Conservation (phyloP, 2,888 invertebrate genomes). For the Slavum lentiscoides region DNA sequence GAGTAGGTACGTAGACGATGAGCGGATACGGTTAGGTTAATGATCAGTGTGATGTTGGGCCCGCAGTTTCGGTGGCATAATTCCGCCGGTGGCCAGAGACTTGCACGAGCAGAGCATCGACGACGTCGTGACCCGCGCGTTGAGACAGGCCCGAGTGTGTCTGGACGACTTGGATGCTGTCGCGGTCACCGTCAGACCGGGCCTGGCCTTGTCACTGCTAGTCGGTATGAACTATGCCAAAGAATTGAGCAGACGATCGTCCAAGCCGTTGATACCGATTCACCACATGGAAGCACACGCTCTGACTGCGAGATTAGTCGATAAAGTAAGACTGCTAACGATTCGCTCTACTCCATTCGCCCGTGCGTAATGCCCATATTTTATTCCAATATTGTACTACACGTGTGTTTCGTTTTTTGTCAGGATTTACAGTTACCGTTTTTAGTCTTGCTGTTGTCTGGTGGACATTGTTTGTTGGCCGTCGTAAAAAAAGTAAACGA, state of each 20-base stretch:
- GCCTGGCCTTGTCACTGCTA: conserved; percentile 73
- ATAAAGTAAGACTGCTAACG: conserved; percentile 61
- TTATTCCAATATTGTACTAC: not conserved
- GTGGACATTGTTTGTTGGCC: conserved; percentile 86
- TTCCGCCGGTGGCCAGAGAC: conserved; percentile 82
- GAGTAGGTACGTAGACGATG: conserved; percentile 21
- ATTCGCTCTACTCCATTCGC: too few species aligned
- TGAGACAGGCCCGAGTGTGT: conserved; percentile 62
- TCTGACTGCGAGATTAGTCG: conserved; percentile 77
- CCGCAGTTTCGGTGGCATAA: conserved; percentile 80
- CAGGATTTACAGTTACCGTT: conserved; percentile 80
- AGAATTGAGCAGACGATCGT: conserved; percentile 68
- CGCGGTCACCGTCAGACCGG: conserved; percentile 89
- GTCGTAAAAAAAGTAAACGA: conserved; percentile 74
- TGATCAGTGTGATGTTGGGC: not conserved
- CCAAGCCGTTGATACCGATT: conserved; percentile 87
- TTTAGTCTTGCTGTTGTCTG: conserved; percentile 85
- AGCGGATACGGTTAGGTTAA: too few species aligned
- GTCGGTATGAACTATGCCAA: conserved; percentile 85
- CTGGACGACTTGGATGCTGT: conserved; percentile 78
- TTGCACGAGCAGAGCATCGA: conserved; percentile 81
- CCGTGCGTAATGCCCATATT: not conserved
- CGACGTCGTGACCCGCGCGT: conserved; percentile 69
- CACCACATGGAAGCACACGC: conserved; percentile 99
- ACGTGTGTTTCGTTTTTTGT: conserved; percentile 56